Evolutionary conservation across 2,797 vertebrate species (phyloP), one percentile per base, ranked within the genome.

Genomic region (Xerus rutilus): DNA sequence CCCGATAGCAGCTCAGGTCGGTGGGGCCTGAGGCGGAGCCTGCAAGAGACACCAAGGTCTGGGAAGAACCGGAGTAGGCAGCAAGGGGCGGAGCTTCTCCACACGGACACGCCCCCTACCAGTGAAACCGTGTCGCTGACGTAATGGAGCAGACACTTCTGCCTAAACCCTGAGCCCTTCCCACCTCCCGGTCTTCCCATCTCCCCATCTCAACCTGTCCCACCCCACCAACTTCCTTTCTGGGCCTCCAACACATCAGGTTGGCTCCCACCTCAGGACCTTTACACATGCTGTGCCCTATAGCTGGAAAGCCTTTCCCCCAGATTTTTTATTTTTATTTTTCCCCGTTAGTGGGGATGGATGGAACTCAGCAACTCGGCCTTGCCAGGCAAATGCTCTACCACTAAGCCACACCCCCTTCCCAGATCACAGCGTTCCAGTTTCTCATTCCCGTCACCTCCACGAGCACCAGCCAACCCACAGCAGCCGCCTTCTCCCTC

Each of bases 1-100:
- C 23, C 30, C 83, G 97, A 94, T 97, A 98, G 96, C 98, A 99
- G 59, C 67, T 95, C 69, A 98, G 54, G 8, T 87, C 3, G 18
- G 25, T 85, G 0, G 96, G 91, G 0, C 47, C 4, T 0, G 35
- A 14, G 8, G 87, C 76, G 49, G 91, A 59, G 59, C 10, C 97
- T 95, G 49, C 25, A 43, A 69, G 43, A 70, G 47, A 64, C 3
- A 52, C 54, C 25, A 3, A 11, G 32, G 21, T 67, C 54, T 65
- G n/a, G 69, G 77, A 59, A 35, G 0, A 32, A 35, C 6, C 47
- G 6, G 14, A 12, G 2, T 8, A 20, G 57, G 57, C 52, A 20
- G 23, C 15, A 30, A 70, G 72, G 39, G 7, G 14, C 2, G 20
- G 7, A 6, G 15, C 28, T 30, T 25, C n/a, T 23, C 65, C 47